These are phyloP conservation scores for Liopterus haemorrhoidalis DNA, from an alignment of 2,888 invertebrate species.

Conservation along the genomic window DNA sequence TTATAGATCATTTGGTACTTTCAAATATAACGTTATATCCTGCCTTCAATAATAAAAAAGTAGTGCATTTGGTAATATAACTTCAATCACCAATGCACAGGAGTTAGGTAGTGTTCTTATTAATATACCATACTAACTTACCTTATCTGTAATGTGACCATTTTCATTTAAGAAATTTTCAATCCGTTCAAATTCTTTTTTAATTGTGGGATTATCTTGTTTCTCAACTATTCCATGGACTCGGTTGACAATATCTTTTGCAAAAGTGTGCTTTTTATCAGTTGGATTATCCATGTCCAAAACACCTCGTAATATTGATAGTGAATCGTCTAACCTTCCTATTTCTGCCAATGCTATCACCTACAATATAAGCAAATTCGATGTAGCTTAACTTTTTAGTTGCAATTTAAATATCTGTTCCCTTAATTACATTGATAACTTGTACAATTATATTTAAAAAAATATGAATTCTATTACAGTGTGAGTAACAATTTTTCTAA, in stretches of 20 bases:
- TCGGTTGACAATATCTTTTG: slow-evolving; percentile 55
- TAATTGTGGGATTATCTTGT: slow-evolving; percentile 49
- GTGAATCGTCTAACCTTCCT: slow-evolving; percentile 58
- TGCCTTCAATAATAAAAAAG: neutral
- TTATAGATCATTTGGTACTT: too few species aligned
- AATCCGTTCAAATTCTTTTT: slow-evolving; percentile 52
- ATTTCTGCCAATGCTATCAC: slow-evolving; percentile 55
- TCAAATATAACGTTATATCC: slow-evolving; percentile 2
- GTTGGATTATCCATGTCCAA: slow-evolving; percentile 53
- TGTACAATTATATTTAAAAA: too few species aligned
- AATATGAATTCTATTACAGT: too few species aligned
- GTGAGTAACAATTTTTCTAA: too few species aligned
- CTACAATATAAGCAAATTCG: too few species aligned
- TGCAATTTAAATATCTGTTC: too few species aligned
- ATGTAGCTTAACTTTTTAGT: too few species aligned
- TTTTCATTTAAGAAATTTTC: slow-evolving; percentile 52
- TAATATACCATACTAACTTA: slow-evolving; percentile 32
- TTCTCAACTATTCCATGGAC: slow-evolving; percentile 49
- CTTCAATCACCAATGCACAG: slow-evolving; percentile 29
- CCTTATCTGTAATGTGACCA: slow-evolving; percentile 49
- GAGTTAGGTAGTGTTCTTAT: slow-evolving; percentile 29
- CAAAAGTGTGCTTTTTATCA: slow-evolving; percentile 54
- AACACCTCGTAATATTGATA: slow-evolving; percentile 54
- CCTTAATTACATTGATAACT: too few species aligned
- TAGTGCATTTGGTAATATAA: slow-evolving; percentile 12